Percentiles rank a stretch among this genome's conserved stretches.
Conservation (phyloP, 2,797 vertebrate species). For the Octomys mimax region DNA sequence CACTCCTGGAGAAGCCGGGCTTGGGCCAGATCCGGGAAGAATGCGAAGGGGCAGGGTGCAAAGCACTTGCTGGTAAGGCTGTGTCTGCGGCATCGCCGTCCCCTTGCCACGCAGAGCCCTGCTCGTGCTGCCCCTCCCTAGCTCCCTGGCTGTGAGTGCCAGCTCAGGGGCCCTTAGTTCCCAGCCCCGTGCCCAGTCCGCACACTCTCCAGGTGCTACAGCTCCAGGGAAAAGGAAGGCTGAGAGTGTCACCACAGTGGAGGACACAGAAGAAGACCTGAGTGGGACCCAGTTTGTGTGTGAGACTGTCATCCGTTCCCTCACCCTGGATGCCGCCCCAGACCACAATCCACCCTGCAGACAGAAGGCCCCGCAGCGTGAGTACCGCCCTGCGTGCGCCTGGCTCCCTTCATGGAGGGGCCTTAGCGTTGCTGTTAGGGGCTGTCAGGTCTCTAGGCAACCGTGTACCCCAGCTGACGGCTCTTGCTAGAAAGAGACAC, state of each 20-base stretch:
- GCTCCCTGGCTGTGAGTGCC: neutral
- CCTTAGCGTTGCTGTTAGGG: neutral
- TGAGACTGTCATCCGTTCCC: slow-evolving; percentile 98
- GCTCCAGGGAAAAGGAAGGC: slow-evolving; percentile 84
- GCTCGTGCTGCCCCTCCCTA: too few relatives aligned
- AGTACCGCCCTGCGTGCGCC: slow-evolving; percentile 70
- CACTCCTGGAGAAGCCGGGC: slow-evolving; percentile 91
- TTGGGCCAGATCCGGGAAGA: slow-evolving; percentile 91
- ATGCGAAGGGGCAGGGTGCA: slow-evolving; percentile 89
- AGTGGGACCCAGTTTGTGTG: slow-evolving; percentile 99
- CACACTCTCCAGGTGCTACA: slow-evolving; percentile 86
- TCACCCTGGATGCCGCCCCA: slow-evolving; percentile 96
- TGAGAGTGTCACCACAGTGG: slow-evolving; percentile 87
- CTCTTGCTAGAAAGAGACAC: slow-evolving; percentile 75
- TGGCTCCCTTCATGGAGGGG: neutral
- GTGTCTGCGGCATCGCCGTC: neutral
- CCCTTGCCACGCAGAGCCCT: neutral
- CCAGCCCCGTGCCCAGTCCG: slow-evolving; percentile 13
- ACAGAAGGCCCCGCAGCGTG: slow-evolving; percentile 89
- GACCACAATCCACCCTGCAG: slow-evolving; percentile 94
- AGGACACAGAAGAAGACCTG: slow-evolving; percentile 97
- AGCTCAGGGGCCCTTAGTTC: neutral
- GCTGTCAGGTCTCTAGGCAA: slow-evolving; percentile 12
- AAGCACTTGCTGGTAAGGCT: slow-evolving; percentile 92
- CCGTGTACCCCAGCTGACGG: slow-evolving; percentile 47